Base-by-base conservation (phyloP, 2,113 vertebrate species). In the Cryptomyrus ogoouensis region DNA sequence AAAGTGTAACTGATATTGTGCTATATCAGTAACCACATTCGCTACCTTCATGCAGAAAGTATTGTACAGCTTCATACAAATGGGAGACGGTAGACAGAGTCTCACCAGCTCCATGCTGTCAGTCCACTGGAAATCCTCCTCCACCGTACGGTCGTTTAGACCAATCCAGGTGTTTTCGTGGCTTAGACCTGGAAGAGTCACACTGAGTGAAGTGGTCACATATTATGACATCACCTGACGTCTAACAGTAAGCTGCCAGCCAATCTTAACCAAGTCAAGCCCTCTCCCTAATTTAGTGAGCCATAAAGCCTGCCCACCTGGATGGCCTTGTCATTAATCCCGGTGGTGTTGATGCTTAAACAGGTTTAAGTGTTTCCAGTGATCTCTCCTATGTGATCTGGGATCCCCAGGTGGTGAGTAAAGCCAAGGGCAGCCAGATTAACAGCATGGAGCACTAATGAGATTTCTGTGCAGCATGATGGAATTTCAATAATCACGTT, bases 111-210 rank as follows among this genome's bases (percentile, higher is more conserved):
- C 97, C 0, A 96, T 97, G 93, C 95, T 95, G 91, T 99, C 98
- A 0, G 98, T 99, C 98, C 98, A 99, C 94, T 99, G 98, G 94
- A 99, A 99, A 89, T 99, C 98, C 49, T 98, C 96, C 92, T 99
- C 98, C 91, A 99, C 98, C 0, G 97, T 99, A 88, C 98, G 95
- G 93, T 99, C 98, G 0, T 99, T 99, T 89, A 99, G 94, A 39
- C 98, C 98, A 0, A 99, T 97, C 98, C 98, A 99, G 3, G 97
- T 97, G 89, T 99, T 99, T 91, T 99, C 98, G 0, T 97, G 98
- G 49, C 97, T 97, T 1, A 99, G 96, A 74, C 98, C 98, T 99
- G 91, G 0, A 0, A 39, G 49, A 50, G 19, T 87, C 35, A 42
- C 15, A 19, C 39, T 80, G 35, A 42, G 70, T 80, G 21, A 17